Base-by-base conservation (phyloP, 1,140 invertebrate species). In the Pachypeltis micranthus region DNA sequence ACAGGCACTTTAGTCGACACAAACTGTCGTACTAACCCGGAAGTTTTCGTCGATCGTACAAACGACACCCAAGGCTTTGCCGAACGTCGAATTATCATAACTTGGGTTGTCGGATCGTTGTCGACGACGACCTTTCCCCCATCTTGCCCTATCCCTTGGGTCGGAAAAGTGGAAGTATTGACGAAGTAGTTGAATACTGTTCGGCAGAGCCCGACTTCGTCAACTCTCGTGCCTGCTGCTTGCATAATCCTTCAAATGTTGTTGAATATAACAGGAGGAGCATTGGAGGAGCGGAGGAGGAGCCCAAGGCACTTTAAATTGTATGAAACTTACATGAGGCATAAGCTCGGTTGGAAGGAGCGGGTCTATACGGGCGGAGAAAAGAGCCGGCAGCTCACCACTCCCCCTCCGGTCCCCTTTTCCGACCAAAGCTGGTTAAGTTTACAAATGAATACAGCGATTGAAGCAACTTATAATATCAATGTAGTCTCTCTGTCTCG, bases 391-490 rank as follows among this genome's bases (percentile, higher is more conserved):
- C 72, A n/a, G n/a, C n/a, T n/a, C n/a, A n/a, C n/a, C n/a, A n/a
- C n/a, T n/a, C n/a, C n/a, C 71, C 73, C 75, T 71, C 72, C n/a
- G n/a, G 7, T n/a, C 34, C 34, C 34, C 71, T 72, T 76, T 71
- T 72, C 71, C 69, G 65, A 60, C 60, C 67, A 64, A 66, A 67
- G 74, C 77, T 78, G 77, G 78, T 80, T 82, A 69, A 82, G 80
- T 82, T 83, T 82, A 83, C 80, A 83, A 83, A 83, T 83, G 80
- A 83, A 83, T 82, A 81, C 81, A 82, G 80, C 80, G 80, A 82
- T 83, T 82, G 81, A 83, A 81, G 79, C 79, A 81, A 83, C 81
- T 83, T 83, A 82, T 83, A 82, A 83, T 83, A 83, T 82, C 81
- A 82, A 82, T 83, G 80, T 79, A 80, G 73, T 76, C 68, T 64